Base-by-base conservation (phyloP, 2,113 vertebrate species). In the Turdus rufiventris region DNA sequence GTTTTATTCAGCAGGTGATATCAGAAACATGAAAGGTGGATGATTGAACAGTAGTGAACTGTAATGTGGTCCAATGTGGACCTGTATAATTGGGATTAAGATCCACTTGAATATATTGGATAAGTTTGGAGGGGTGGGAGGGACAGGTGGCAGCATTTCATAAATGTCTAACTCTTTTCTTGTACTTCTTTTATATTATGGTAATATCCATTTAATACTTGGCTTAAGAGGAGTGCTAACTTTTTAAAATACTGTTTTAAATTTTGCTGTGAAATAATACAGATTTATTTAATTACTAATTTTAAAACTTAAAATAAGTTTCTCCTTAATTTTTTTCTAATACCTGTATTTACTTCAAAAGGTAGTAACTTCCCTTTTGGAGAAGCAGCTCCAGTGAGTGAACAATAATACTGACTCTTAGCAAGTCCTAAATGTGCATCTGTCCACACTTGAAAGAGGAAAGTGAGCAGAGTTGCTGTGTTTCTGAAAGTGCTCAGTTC, bases 371-470 rank as follows among this genome's bases (percentile, higher is more conserved):
- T 71, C 2, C 16, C 3, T 75, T 82, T 40, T 48, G 18, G 34
- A 85, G 23, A 72, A 63, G 24, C 2, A 1, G 53, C 12, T 81
- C 33, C 29, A 42, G 31, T 79, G 14, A 13, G 4, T 57, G n/a
- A 88, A 51, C 0, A 0, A 12, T 76, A 53, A 31, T 62, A 18
- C 3, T 43, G n/a, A 50, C 8, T 60, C 45, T 4, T 36, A 13
- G 4, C 12, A 34, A 56, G 28, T 36, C 71, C 45, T 80, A 42
- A 6, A 5, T 74, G 26, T 56, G 23, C 40, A 16, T 94, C 31
- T 28, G 5, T 77, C 20, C 17, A 8, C 12, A 26, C 16, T 28
- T 78, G 25, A 65, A 74, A 31, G 20, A 56, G 11, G 29, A 63
- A 57, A 14, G 18, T 1, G 9, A 58, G 34, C 1, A 3, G 31